phyloP scores from a whole-genome alignment of 2,797 vertebrate species.

The Chelon labrosus region DNA sequence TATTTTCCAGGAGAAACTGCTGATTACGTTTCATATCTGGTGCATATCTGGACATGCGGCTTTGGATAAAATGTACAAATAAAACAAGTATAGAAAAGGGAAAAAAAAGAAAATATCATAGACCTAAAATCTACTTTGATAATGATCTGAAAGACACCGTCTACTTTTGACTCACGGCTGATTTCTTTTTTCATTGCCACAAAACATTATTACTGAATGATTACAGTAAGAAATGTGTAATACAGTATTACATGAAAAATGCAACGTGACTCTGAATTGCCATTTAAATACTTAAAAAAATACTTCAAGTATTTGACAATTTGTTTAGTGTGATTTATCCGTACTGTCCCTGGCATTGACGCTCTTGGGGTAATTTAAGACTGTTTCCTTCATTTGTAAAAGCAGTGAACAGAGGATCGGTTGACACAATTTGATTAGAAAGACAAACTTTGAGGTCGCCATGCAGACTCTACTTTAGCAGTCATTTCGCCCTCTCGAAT shows the following conservation, averaged over 20 bases:
- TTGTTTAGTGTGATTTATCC: constrained; percentile 70
- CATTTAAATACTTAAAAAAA: constrained; percentile 29
- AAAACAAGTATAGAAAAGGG: constrained; percentile 6
- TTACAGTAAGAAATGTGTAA: constrained; percentile 26
- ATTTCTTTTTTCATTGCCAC: constrained; percentile 45
- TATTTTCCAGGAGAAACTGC: constrained; percentile 66
- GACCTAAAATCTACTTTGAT: constrained; percentile 44
- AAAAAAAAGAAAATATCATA: constrained; percentile 24
- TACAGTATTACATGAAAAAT: constrained; percentile 42
- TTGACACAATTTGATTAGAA: constrained; percentile 47
- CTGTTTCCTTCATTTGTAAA: constrained; percentile 61
- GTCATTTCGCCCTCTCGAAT: constrained; percentile 33
- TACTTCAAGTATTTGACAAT: constrained; percentile 23
- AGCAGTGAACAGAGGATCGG: constrained; percentile 46
- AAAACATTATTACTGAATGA: constrained; percentile 46
- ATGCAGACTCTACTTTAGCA: constrained; percentile 47
- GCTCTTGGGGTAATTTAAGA: constrained; percentile 51
- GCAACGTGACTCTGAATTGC: constrained; percentile 47
- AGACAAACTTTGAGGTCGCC: constrained; percentile 48
- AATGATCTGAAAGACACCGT: constrained; percentile 46
- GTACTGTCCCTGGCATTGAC: constrained; percentile 61
- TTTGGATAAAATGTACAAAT: constrained; percentile 52
- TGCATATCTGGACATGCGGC: constrained; percentile 47
- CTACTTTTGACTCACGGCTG: constrained; percentile 55
- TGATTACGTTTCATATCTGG: constrained; percentile 46